Base-by-base conservation (phyloP, 2,888 invertebrate genomes). In the Protophormia terraenovae region DNA sequence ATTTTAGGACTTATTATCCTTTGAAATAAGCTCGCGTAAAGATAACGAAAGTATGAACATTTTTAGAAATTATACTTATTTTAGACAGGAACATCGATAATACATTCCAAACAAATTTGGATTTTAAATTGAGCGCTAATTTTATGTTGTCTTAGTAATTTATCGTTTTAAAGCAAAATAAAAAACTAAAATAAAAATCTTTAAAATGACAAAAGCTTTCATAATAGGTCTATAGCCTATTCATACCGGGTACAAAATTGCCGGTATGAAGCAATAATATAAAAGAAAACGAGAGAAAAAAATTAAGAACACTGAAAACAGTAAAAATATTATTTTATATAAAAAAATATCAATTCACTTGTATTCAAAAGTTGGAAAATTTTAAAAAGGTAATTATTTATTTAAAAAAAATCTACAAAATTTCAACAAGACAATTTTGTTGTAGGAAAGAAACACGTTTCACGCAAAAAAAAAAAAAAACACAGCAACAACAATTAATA, bases 401-500 rank as follows among this genome's bases (percentile, higher is more conserved):
- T 7, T 6, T 38, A 38, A 50, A 50, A 22, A 12, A 50, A 22
- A 50, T 22, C 10, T 7, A 50, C 7, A 16, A 53, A 67, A n/a
- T n/a, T n/a, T n/a, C n/a, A 38, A 45, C 19, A 35, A 24, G 32
- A 19, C n/a, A 22, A 27, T 64, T 41, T 19, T n/a, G 12, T 14
- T 60, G n/a, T n/a, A n/a, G n/a, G 53, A 69, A 22, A 64, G 41
- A 64, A 60, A 69, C 60, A 50, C 71, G 41, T 79, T 71, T 27
- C 6, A 53, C 14, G n/a, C 41, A 79, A 64, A 55, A 45, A 71
- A 72, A 72, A 35, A 38, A 66, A 62, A 73, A 77, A 58, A 10
- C 32, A 24, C 58, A 69, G 10, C 55, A 67, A 41, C 41, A 24
- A 41, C 47, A 32, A 27, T 16, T 7, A 66, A 55, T 29, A 45